phyloP scores from a whole-genome alignment of 2,113 vertebrate species.

The Oncorhynchus clarkii region DNA sequence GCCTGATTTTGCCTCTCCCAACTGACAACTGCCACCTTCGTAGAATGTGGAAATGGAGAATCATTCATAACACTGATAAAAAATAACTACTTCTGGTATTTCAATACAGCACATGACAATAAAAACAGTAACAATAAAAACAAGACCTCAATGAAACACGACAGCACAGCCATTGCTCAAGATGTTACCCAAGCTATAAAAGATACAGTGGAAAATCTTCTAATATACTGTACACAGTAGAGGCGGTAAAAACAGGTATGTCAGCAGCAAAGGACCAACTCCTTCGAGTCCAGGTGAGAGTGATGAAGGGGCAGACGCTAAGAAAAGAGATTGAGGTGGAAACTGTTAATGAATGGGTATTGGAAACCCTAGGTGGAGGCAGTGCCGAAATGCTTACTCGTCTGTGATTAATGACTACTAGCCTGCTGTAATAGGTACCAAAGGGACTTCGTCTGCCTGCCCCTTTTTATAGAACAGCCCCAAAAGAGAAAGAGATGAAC shows the following conservation, averaged over 20 bases:
- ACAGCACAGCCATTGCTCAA: slow-evolving; percentile 12
- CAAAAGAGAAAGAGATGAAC: slow-evolving; percentile 64
- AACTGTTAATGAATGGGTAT: slow-evolving; percentile 76
- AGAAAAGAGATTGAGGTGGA: slow-evolving; percentile 66
- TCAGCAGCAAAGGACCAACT: slow-evolving; percentile 70
- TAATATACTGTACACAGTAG: slow-evolving; percentile 32
- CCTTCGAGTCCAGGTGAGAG: slow-evolving; percentile 67
- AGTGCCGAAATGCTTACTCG: slow-evolving; percentile 70
- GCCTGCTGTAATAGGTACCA: slow-evolving; percentile 74
- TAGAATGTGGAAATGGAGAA: no score
- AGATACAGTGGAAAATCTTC: slow-evolving; percentile 16
- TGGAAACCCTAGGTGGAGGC: slow-evolving; percentile 63
- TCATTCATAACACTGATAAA: background rate
- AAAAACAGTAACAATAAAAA: background rate
- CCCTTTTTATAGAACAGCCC: slow-evolving; percentile 72
- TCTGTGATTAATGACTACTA: slow-evolving; percentile 75
- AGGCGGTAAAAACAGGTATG: slow-evolving; percentile 54
- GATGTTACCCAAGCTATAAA: slow-evolving; percentile 10
- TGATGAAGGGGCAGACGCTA: slow-evolving; percentile 53
- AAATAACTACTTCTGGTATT: background rate
- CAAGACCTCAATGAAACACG: slow-evolving; percentile 36
- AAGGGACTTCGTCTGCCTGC: slow-evolving; percentile 65
- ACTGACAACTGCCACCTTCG: no score
- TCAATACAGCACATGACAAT: slow-evolving; percentile 7
- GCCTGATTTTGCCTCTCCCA: no score